Percentiles rank a stretch among this genome's conserved stretches.
These are phyloP conservation scores for Rallus crepitans DNA, from an alignment of 2,797 vertebrate genomes.

Conservation along the genomic window DNA sequence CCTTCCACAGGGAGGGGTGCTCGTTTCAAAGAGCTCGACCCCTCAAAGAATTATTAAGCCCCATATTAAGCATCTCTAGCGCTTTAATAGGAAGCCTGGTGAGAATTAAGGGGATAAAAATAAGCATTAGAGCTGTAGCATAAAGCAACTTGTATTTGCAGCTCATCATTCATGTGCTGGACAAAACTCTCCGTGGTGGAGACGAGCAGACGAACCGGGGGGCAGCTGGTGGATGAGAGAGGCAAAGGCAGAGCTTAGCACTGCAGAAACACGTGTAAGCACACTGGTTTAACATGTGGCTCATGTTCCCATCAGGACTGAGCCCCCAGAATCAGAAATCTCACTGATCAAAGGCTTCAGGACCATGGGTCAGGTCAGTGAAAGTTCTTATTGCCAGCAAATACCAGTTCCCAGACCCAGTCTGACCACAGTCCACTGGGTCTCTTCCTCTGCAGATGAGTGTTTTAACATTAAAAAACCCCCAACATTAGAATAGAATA, in stretches of 20 bases:
- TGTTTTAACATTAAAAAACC: background rate
- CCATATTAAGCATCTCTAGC: background rate
- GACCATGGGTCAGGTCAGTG: background rate
- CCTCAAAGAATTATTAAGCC: background rate
- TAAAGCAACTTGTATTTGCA: background rate
- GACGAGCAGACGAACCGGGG: rapidly evolving
- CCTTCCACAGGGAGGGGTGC: background rate
- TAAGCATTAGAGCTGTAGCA: background rate
- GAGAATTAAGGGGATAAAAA: background rate
- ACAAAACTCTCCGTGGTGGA: rapidly evolving
- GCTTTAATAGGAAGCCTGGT: background rate
- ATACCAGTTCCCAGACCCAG: background rate
- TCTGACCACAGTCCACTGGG: background rate
- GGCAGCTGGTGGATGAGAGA: background rate
- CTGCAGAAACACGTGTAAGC: background rate
- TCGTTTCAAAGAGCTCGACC: background rate
- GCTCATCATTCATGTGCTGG: background rate
- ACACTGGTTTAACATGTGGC: rapidly evolving
- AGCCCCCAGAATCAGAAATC: background rate
- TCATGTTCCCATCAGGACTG: background rate
- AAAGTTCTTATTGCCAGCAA: background rate
- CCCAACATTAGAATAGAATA: background rate
- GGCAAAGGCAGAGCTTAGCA: background rate
- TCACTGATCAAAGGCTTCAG: background rate
- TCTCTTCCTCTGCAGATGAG: background rate